Evolutionary conservation across 30 jellyfish, hydroid and myxozoan genomes (phyloP).

Genomic region (Hydra vulgaris): DNA sequence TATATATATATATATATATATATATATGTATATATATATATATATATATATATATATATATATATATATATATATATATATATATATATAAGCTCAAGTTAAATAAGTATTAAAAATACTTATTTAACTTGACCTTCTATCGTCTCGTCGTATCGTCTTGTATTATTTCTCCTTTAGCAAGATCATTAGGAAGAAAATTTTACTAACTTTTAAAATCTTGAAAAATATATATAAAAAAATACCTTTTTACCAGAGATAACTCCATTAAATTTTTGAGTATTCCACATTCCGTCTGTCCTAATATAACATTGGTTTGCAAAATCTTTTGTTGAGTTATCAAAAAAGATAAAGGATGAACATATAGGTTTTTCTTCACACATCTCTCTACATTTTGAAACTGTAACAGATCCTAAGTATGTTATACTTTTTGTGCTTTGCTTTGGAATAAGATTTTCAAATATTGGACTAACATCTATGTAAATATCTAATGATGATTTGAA

Average conservation of each 20-base stretch:
- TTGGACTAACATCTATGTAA: conserved; percentile 33
- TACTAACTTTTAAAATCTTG: too few relatives aligned
- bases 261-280: conserved; percentile 43
- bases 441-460: conserved; percentile 77
- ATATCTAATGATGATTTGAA: conserved; percentile 32
- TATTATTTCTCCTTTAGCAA: too few relatives aligned
- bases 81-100: too few relatives aligned
- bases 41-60: too few relatives aligned
- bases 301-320: conserved; percentile 72
- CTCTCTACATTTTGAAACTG: conserved; percentile 36
- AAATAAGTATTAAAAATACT: too few relatives aligned
- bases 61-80: too few relatives aligned
- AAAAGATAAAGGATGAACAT: conserved; percentile 72
- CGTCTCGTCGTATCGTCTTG: too few relatives aligned
- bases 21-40: too few relatives aligned
- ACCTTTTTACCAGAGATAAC: conserved; percentile 81
- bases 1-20: too few relatives aligned
- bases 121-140: too few relatives aligned
- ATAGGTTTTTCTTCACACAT: conserved; percentile 43
- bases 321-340: conserved; percentile 41
- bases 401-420: conserved; percentile 49
- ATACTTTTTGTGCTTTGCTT: conserved; percentile 43
- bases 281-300: conserved; percentile 89
- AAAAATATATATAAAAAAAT: too few relatives aligned
- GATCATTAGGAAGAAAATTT: too few relatives aligned